Conservation (phyloP, 2,888 invertebrate genomes). For the Cremastinae sp. region DNA sequence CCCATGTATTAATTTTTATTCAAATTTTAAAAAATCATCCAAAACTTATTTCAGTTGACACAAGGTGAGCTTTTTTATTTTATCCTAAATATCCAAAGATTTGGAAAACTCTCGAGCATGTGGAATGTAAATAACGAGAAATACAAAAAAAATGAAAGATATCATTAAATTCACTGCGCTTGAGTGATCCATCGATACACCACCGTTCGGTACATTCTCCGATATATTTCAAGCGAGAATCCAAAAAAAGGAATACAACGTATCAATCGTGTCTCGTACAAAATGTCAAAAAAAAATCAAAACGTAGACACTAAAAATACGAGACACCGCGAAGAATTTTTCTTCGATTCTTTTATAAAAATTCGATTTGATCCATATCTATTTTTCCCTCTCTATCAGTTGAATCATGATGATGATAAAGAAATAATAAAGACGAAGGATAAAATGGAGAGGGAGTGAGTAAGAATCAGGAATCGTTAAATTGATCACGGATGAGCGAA, state of each 20-base stretch:
- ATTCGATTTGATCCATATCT: slow-evolving; percentile 24
- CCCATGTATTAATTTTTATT: no score
- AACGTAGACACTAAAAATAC: no score
- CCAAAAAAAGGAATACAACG: slow-evolving; percentile 19
- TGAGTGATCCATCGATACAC: slow-evolving; percentile 53
- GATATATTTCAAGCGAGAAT: slow-evolving; percentile 36
- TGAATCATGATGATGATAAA: no score
- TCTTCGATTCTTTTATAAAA: no score
- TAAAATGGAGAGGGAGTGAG: slow-evolving; percentile 40
- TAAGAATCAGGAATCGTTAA: slow-evolving; percentile 72
- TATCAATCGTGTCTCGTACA: slow-evolving; percentile 20
- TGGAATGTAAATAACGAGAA: slow-evolving; percentile 3
- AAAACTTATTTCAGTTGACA: no score
- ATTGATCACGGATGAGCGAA: slow-evolving; percentile 74
- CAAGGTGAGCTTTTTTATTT: no score
- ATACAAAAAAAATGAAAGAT: slow-evolving; percentile 17
- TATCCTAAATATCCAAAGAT: no score
- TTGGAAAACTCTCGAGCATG: not conserved
- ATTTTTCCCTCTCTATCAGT: slow-evolving; percentile 23
- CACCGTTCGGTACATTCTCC: slow-evolving; percentile 11
- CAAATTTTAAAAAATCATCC: no score
- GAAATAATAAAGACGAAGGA: slow-evolving; percentile 8
- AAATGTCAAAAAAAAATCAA: not conserved
- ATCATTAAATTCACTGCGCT: slow-evolving; percentile 60
- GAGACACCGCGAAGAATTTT: no score